Evolutionary conservation across 2,797 vertebrate genomes (phyloP).

Genomic region (Sebastes matsubarae): DNA sequence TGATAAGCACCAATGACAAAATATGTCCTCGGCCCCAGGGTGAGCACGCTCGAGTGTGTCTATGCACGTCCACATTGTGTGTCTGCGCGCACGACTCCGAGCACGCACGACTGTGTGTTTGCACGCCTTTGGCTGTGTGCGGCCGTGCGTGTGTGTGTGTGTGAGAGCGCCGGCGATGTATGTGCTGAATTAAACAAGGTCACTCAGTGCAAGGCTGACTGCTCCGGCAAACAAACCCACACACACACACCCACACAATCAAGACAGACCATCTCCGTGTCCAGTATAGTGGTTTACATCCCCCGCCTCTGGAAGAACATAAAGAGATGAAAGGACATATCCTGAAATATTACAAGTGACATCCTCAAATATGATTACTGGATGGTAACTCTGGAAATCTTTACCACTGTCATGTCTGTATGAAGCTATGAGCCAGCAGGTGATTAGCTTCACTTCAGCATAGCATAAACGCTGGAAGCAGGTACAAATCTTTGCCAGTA

Average conservation of each 20-base stretch:
- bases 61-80: neutral
- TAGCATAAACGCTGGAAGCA: neutral
- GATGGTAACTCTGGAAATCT: neutral
- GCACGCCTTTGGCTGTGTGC: constrained; percentile 36
- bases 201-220: constrained; percentile 65
- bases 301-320: neutral
- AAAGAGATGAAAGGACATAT: constrained; percentile 16
- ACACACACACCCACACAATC: constrained; percentile 3
- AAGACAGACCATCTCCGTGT: neutral
- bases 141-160: constrained; percentile 27
- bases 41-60: constrained; percentile 32
- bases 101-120: constrained; percentile 5
- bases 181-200: constrained; percentile 80
- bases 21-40: constrained; percentile 69
- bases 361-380: neutral
- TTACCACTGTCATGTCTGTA: neutral
- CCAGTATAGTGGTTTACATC: constrained; percentile 7
- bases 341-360: constrained; percentile 7
- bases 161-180: constrained; percentile 41
- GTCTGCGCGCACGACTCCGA: neutral
- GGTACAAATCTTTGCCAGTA: neutral
- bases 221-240: neutral
- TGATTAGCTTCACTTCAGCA: neutral
- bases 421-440: neutral
- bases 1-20: constrained; percentile 76